phyloP scores from a whole-genome alignment of 1,140 invertebrate species.

The Lutraria rhynchaena region DNA sequence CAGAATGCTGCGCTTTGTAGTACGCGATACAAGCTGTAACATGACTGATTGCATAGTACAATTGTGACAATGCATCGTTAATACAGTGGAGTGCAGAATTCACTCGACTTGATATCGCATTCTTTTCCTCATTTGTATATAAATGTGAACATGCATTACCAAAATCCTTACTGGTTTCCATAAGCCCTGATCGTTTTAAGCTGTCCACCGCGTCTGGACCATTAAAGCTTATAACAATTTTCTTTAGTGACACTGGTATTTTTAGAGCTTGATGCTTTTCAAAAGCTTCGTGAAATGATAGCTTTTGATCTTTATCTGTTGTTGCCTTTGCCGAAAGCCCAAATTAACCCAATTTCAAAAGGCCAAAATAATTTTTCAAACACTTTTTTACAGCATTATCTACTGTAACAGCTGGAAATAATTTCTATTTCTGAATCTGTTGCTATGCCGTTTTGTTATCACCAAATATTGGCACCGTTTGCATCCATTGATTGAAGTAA shows the following conservation, averaged over 20 bases:
- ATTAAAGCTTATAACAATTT: constrained; percentile 2
- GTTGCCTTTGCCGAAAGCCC: not conserved
- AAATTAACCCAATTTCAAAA: constrained; percentile 13
- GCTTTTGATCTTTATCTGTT: not conserved
- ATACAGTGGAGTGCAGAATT: not conserved
- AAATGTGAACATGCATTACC: constrained; percentile 9
- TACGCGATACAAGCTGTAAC: constrained; percentile 1
- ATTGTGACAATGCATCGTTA: constrained; percentile 8
- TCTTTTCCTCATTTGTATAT: constrained; percentile 16
- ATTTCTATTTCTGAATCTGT: not conserved
- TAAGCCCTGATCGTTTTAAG: constrained; percentile 19
- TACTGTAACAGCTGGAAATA: not conserved
- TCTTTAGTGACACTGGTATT: not conserved
- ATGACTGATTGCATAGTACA: constrained; percentile 7
- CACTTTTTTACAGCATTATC: not conserved
- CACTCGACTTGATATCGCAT: not conserved
- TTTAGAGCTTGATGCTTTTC: constrained; percentile 21
- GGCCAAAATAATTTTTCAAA: constrained; percentile 32
- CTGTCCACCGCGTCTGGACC: not conserved
- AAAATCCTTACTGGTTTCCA: constrained; percentile 22
- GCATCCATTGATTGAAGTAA: not conserved
- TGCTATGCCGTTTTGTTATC: not conserved
- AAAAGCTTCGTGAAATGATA: constrained; percentile 6
- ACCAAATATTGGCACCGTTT: not conserved
- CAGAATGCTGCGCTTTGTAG: constrained; percentile 13